Conservation (phyloP, 2,113 vertebrate genomes). For the Chloroceryle aenea region DNA sequence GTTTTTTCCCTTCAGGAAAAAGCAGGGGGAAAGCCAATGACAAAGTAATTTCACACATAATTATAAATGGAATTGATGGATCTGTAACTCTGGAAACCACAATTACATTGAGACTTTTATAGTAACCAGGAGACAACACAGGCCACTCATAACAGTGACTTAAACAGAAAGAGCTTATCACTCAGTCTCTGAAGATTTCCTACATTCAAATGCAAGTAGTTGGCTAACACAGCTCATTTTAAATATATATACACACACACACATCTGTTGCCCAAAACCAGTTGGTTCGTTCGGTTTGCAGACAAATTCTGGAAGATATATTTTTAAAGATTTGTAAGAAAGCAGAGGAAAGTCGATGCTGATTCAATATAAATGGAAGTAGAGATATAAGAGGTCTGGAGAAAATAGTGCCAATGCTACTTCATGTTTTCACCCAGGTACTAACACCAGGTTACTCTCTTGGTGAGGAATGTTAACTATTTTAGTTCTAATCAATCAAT, state of each 20-base stretch:
- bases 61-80: conserved; percentile 36
- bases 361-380: not conserved
- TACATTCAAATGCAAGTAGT: not conserved
- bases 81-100: conserved; percentile 54
- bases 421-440: not conserved
- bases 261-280: not conserved
- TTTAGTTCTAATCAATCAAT: not conserved
- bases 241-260: too few relatives aligned
- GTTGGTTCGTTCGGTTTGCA: not conserved
- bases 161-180: not conserved
- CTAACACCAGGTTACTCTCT: not conserved
- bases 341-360: not conserved
- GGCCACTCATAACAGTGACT: not conserved
- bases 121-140: conserved; percentile 45
- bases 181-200: not conserved
- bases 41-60: conserved; percentile 59
- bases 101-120: conserved; percentile 37
- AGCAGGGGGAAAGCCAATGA: not conserved
- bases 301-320: not conserved
- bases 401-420: not conserved
- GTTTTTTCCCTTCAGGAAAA: not conserved
- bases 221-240: not conserved
- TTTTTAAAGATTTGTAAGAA: not conserved
- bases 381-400: not conserved
- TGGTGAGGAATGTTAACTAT: not conserved